phyloP scores from a whole-genome alignment of 2,797 vertebrate species.

The Spondyliosoma cantharus region DNA sequence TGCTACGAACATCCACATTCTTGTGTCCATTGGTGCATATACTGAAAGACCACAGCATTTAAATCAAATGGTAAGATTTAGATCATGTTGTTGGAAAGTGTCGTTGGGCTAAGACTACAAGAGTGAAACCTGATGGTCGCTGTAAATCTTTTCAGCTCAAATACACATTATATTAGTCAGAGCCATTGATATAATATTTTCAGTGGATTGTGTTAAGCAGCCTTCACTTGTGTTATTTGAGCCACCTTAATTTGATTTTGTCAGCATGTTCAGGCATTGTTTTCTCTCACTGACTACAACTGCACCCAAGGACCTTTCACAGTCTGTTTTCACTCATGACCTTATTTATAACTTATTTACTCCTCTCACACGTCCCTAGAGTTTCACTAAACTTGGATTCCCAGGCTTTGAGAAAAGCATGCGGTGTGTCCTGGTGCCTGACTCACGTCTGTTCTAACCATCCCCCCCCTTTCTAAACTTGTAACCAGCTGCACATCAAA shows the following conservation, averaged over 20 bases:
- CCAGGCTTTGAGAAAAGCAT: constrained; percentile 73
- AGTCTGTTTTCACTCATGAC: constrained; percentile 74
- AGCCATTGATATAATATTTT: not conserved
- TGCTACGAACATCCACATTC: not conserved
- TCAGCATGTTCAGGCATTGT: constrained; percentile 47
- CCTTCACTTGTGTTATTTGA: constrained; percentile 24
- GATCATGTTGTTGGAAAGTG: not conserved
- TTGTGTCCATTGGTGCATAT: not conserved
- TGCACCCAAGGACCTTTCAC: constrained; percentile 61
- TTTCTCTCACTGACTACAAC: constrained; percentile 41
- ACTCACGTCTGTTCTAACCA: constrained; percentile 79
- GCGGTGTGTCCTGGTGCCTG: constrained; percentile 72
- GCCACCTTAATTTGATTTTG: constrained; percentile 38
- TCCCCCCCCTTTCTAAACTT: constrained; percentile 76
- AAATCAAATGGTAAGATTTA: not conserved
- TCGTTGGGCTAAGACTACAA: not conserved
- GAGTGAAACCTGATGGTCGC: not conserved
- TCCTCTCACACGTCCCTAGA: constrained; percentile 70
- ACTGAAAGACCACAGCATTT: not conserved
- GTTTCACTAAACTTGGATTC: constrained; percentile 73
- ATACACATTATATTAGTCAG: not conserved
- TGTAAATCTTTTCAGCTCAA: constrained; percentile 1
- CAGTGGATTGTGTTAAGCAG: not conserved
- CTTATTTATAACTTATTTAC: constrained; percentile 81
- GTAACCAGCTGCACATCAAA: constrained; percentile 88